Evolutionary conservation across 1,140 invertebrate genomes (phyloP).

Genomic region (Platorchestia sp.): DNA sequence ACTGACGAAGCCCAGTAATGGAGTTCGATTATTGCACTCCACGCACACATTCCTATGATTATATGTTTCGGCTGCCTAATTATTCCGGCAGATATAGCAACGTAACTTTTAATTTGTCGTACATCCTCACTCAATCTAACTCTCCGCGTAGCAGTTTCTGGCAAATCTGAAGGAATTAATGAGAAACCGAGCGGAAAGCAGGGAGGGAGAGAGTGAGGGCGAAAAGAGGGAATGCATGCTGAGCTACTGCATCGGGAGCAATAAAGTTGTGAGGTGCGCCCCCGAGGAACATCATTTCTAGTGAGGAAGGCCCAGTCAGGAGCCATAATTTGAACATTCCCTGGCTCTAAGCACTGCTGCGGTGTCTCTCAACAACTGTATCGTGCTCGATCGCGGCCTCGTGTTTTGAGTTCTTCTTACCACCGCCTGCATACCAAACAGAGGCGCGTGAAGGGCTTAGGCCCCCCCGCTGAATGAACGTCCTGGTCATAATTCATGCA

Average conservation of each 20-base stretch:
- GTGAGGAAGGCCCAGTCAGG: slow-evolving; percentile 30
- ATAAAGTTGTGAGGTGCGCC: not conserved
- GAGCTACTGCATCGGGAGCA: not conserved
- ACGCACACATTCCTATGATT: not conserved
- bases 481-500: slow-evolving; percentile 30
- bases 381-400: slow-evolving; percentile 5
- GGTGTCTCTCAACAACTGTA: slow-evolving; percentile 31
- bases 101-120: not conserved
- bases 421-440: slow-evolving; percentile 2
- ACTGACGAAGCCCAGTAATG: not conserved
- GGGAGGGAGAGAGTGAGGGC: not conserved
- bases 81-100: not conserved
- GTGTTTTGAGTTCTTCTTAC: slow-evolving; percentile 4
- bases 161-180: not conserved
- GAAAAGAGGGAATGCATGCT: not conserved
- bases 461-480: not conserved
- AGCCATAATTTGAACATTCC: slow-evolving; percentile 24
- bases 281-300: slow-evolving; percentile 28
- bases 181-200: too few species aligned
- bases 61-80: not conserved
- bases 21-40: not conserved
- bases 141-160: not conserved
- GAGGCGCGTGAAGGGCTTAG: not conserved
- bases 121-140: not conserved
- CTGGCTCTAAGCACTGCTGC: slow-evolving; percentile 30